Evolutionary conservation across 2,113 vertebrate genomes (phyloP).

Genomic region (Egretta garzetta): DNA sequence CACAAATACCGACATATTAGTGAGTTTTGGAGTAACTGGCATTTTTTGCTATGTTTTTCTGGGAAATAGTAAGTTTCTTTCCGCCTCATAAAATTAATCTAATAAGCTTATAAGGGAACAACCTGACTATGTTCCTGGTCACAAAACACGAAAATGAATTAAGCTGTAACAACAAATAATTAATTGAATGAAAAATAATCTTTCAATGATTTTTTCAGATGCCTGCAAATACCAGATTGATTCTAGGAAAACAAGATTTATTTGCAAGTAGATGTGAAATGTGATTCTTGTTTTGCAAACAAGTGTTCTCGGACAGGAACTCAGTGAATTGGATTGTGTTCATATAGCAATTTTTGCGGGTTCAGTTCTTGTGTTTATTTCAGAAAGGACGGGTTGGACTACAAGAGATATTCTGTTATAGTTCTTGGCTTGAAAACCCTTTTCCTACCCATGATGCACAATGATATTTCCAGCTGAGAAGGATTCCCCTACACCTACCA

Average conservation of each 20-base stretch:
- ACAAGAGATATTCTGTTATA: background rate
- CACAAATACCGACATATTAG: background rate
- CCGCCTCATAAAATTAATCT: background rate
- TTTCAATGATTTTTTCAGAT: background rate
- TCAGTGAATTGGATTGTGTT: background rate
- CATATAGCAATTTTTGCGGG: background rate
- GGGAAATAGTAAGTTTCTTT: background rate
- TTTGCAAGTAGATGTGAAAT: background rate
- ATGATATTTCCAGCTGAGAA: background rate
- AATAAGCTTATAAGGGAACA: background rate
- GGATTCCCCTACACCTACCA: background rate
- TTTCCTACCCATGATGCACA: rapidly evolving
- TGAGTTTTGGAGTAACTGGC: background rate
- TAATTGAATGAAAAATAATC: background rate
- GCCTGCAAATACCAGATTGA: background rate
- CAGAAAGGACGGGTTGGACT: background rate
- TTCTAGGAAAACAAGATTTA: background rate
- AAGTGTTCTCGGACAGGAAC: background rate
- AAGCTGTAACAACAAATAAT: background rate
- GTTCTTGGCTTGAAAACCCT: background rate
- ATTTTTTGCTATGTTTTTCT: background rate
- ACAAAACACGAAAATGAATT: background rate
- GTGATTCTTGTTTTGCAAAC: background rate
- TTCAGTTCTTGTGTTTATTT: background rate
- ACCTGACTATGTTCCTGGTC: background rate